phyloP scores from a whole-genome alignment of 2,797 vertebrate genomes.

The Sebastes trivittatus region DNA sequence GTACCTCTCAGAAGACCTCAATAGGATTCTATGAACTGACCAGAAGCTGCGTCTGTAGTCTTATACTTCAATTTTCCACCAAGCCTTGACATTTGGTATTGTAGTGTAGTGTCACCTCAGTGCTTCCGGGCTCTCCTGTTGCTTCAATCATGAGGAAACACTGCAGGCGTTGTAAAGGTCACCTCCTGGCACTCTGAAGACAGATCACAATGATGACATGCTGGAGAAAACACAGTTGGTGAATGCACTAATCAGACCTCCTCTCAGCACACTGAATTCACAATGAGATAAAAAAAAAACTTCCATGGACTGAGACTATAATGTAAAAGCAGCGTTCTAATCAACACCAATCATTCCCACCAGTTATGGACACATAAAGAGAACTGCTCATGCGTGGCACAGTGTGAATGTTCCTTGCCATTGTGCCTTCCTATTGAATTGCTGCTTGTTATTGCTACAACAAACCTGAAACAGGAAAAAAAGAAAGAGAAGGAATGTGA shows the following conservation, averaged over 20 bases:
- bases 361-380: not conserved
- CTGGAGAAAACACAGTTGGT: not conserved
- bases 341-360: not conserved
- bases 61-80: not conserved
- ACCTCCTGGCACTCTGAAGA: not conserved
- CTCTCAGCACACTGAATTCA: not conserved
- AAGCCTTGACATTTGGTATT: not conserved
- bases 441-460: not conserved
- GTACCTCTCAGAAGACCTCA: not conserved
- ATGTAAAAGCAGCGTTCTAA: not conserved
- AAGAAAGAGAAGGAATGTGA: rapidly evolving
- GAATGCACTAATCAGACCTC: not conserved
- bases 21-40: not conserved
- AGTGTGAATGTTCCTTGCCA: not conserved
- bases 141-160: slow-evolving; percentile 1
- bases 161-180: slow-evolving; percentile 12
- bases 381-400: not conserved
- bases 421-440: not conserved
- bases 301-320: not conserved
- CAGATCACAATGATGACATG: not conserved
- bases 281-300: not conserved
- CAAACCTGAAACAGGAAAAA: not conserved
- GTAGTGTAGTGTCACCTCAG: not conserved
- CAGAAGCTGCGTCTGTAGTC: not conserved
- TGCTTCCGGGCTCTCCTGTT: not conserved